Evolutionary conservation across 1,140 invertebrate species (phyloP), one percentile per base, ranked within the genome.

Genomic region (Bursaphelenchus mucronatus): DNA sequence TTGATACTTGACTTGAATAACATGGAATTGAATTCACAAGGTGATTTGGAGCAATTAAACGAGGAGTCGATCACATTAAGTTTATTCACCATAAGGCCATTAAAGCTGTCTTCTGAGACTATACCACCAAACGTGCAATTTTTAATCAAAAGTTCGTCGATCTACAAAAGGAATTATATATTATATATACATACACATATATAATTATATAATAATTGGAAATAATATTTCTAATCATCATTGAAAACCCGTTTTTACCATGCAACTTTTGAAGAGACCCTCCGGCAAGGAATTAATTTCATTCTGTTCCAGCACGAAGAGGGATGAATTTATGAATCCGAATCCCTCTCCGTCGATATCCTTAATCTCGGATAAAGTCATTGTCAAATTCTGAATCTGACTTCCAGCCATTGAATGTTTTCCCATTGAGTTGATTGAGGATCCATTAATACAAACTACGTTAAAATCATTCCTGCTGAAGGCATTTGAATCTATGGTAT

Each of bases 1-100:
- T 46, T 19, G 6, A 67, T 65, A 19, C 30, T 65, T 5, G 64
- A 19, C 55, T 64, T 46, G n/a, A 67, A 45, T n/a, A 66, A 50
- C 11, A 66, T 30, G 13, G 64, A 66, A 49, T 66, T 66, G n/a
- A 43, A 43, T 67, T 66, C 64, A 41, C 64, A 66, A 21, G 66
- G 50, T 19, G 66, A 30, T 43, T 41, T 9, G 19, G 41, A 43
- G 43, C 64, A 66, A 50, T 68, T 54, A 13, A 66, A 69, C 10
- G 44, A 21, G 55, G 44, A 67, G 44, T 47, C 15, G 8, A 40
- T 41, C n/a, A 66, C 46, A 19, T 44, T 43, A 3, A 66, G 64
- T 11, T 45, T 21, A 9, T 69, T 66, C 9, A 63, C 64, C 13
- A 44, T 43, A 8, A 66, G 46, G 15, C 61, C 64, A 15, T 54